Conservation (phyloP, 2,113 vertebrate species). For the Calyptomena viridis region DNA sequence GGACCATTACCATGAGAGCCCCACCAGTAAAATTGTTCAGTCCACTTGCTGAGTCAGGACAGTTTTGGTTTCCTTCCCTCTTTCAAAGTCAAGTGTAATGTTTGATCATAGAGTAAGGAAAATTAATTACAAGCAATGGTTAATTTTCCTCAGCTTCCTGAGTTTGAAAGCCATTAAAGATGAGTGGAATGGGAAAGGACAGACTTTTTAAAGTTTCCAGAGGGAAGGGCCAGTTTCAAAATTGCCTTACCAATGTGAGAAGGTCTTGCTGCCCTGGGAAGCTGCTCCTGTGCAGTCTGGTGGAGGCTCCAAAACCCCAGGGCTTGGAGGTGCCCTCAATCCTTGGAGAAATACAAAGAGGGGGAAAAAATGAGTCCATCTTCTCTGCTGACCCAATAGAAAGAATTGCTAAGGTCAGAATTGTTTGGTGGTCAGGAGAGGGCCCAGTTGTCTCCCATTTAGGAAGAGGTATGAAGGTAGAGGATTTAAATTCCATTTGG, state of each 20-base stretch:
- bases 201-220: background rate
- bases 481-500: background rate
- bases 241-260: background rate
- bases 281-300: background rate
- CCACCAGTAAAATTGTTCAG: background rate
- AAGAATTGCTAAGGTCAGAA: background rate
- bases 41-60: background rate
- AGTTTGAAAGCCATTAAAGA: background rate
- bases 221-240: background rate
- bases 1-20: background rate
- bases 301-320: background rate
- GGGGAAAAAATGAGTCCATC: background rate
- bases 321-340: background rate
- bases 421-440: background rate
- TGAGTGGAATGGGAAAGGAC: background rate
- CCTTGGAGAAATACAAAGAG: background rate
- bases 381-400: background rate
- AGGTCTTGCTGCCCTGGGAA: background rate
- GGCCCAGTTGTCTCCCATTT: background rate
- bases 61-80: background rate
- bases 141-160: background rate
- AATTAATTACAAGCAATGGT: background rate
- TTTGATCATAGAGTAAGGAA: background rate
- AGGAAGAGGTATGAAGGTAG: background rate
- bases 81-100: background rate